Base-by-base conservation (phyloP, 1,140 invertebrate genomes). In the Agrypnia vestita region DNA sequence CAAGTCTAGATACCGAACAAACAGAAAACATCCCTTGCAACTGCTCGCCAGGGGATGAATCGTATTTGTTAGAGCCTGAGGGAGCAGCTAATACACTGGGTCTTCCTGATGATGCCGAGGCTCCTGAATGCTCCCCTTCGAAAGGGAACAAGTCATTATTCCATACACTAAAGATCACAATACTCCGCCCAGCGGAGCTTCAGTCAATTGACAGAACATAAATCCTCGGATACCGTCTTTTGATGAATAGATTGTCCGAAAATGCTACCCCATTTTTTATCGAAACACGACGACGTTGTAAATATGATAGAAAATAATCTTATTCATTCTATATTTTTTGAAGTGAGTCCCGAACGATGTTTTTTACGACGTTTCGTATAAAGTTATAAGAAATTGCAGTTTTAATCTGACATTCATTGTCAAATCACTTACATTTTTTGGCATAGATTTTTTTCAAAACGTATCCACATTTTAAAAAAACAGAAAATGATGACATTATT, bases 131-230 rank as follows among this genome's bases (percentile, higher is more conserved):
- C 35, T 46, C 17, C 67, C 67, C 67, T 71, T 71, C 67, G n/a
- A 19, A 47, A 71, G 3, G 12, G 55, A 53, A 46, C 25, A 61
- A 76, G 55, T 76, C 73, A 76, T 76, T 64, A 76, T 76, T 76
- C 75, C 43, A 43, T 64, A 56, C 21, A 64, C 13, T 56, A 12
- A 12, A 15, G 3, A 64, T 76, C 75, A 76, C 56, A 76, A 76
- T 76, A 76, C 75, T 62, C 75, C 75, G 75, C 75, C 75, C 75
- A 76, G 56, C 21, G 47, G 51, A 17, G 35, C 46, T 17, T 71
- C 64, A 9, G 46, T 71, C n/a, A 71, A 13, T 46, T 71, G 67
- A 71, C 44, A 49, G 67, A 49, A 71, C 46, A 71, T 71, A 7
- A 47, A 46, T 35, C 47, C 43, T 71, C 7, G 10, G 46, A 49